These are phyloP conservation scores for Dryocosmus kuriphilus DNA, from an alignment of 2,888 invertebrate species.

Conservation along the genomic window DNA sequence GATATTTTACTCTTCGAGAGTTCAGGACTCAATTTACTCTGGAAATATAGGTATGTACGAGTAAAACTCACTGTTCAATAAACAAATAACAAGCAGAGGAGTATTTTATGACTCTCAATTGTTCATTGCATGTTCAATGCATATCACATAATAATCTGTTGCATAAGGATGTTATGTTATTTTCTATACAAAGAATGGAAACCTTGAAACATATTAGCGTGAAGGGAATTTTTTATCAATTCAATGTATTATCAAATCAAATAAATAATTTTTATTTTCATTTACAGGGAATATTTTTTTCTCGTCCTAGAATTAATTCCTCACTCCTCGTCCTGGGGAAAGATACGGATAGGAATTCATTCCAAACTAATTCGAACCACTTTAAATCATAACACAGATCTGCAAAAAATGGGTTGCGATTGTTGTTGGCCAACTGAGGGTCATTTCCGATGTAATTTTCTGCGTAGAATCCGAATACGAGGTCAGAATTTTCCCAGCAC, in stretches of 20 bases:
- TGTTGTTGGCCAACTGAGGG: too few species aligned
- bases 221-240: not conserved
- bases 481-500: too few species aligned
- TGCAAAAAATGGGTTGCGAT: too few species aligned
- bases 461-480: too few species aligned
- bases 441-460: too few species aligned
- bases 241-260: not conserved
- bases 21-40: not conserved
- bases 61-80: not conserved
- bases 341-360: too few species aligned
- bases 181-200: not conserved
- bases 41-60: not conserved
- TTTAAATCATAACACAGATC: too few species aligned
- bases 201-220: not conserved
- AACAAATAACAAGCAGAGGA: not conserved
- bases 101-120: not conserved
- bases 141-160: not conserved
- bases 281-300: too few species aligned
- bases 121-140: not conserved
- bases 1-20: not conserved
- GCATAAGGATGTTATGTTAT: slow-evolving; percentile 2
- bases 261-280: too few species aligned
- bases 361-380: too few species aligned
- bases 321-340: too few species aligned
- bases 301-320: too few species aligned